Percentiles rank a stretch among this genome's conserved stretches.
These are phyloP conservation scores for Chesias legatella DNA, from an alignment of 2,888 invertebrate species.

Conservation along the genomic window DNA sequence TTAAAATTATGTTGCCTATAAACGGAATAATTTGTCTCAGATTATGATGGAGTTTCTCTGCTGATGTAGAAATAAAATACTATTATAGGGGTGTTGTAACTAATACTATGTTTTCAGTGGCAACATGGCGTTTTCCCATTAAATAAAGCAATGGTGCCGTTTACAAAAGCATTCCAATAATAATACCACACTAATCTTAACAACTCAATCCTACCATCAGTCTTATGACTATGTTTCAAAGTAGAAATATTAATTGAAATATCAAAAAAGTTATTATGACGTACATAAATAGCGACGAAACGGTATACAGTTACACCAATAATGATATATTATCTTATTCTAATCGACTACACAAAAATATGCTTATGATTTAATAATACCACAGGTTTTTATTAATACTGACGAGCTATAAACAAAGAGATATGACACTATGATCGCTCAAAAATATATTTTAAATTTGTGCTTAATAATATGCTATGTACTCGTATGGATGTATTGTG, in stretches of 20 bases:
- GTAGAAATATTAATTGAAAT: conserved; percentile 41
- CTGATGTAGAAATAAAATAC: too few species aligned
- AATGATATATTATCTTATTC: conserved; percentile 48
- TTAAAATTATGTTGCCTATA: too few species aligned
- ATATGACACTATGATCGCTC: conserved; percentile 55
- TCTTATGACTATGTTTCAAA: conserved; percentile 72
- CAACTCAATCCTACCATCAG: conserved; percentile 65
- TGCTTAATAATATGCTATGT: conserved; percentile 13
- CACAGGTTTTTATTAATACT: conserved; percentile 74
- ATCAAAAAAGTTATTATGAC: conserved; percentile 36
- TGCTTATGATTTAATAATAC: conserved; percentile 58
- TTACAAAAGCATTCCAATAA: conserved; percentile 41
- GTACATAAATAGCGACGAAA: conserved; percentile 42
- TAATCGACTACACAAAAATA: conserved; percentile 61
- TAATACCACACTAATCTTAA: conserved; percentile 36
- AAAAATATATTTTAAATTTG: conserved; percentile 4
- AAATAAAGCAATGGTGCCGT: conserved; percentile 58
- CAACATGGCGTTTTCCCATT: conserved; percentile 3
- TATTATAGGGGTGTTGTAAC: too few species aligned
- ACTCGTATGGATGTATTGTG: background rate
- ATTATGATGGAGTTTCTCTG: too few species aligned
- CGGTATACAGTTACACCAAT: conserved; percentile 49
- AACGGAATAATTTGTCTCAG: too few species aligned
- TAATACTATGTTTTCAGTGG: too few species aligned
- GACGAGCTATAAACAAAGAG: conserved; percentile 65